Evolutionary conservation across 2,797 vertebrate species (phyloP).

Genomic region (Scyliorhinus canicula): DNA sequence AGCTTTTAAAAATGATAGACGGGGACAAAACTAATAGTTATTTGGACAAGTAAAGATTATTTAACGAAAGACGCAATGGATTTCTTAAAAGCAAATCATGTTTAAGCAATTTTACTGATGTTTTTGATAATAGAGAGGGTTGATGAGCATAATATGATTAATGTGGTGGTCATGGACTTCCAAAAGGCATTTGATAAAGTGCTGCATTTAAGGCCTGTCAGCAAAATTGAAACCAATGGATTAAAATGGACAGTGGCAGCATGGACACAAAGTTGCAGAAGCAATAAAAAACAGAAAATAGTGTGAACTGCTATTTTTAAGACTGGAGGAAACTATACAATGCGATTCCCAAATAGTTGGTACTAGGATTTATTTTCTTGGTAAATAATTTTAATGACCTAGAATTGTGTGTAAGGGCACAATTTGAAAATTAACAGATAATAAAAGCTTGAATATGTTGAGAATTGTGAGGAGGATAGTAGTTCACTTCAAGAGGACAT

Average conservation of each 20-base stretch:
- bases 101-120: background rate
- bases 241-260: background rate
- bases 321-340: background rate
- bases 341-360: background rate
- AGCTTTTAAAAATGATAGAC: background rate
- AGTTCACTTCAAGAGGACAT: background rate
- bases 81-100: background rate
- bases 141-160: background rate
- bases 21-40: background rate
- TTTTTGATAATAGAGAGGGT: background rate
- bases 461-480: background rate
- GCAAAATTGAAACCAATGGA: background rate
- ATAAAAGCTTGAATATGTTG: background rate
- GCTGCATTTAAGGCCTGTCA: background rate
- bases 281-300: too few relatives aligned
- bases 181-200: background rate
- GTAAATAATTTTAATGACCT: background rate
- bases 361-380: background rate
- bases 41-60: background rate
- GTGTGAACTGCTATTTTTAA: background rate
- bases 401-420: background rate
- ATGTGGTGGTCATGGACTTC: background rate
- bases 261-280: background rate
- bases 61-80: background rate
- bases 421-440: background rate